Evolutionary conservation across 1,140 invertebrate genomes (phyloP).

Genomic region (Trachelipus rathkii): DNA sequence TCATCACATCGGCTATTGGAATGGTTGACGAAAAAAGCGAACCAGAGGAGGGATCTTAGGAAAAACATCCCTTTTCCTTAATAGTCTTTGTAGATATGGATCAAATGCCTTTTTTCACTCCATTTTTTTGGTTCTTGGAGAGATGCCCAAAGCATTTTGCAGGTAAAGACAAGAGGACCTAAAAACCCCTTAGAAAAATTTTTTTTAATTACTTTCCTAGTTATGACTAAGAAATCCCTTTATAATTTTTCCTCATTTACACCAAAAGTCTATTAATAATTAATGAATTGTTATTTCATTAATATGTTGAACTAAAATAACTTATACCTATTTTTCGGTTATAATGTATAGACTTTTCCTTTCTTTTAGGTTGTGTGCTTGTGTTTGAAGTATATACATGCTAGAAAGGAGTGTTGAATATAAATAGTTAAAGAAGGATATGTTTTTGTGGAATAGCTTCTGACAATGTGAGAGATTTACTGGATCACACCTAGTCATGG

Average conservation of each 20-base stretch:
- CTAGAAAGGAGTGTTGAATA: constrained; percentile 60
- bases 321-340: no score
- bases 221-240: no score
- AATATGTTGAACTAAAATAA: no score
- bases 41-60: constrained; percentile 73
- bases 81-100: constrained; percentile 61
- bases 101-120: constrained; percentile 95
- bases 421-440: constrained; percentile 49
- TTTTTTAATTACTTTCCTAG: no score
- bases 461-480: constrained; percentile 59
- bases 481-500: constrained; percentile 61
- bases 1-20: constrained; percentile 87
- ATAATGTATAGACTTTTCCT: no score
- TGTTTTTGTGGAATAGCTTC: constrained; percentile 57
- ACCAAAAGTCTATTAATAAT: no score
- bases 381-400: constrained; percentile 92
- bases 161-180: constrained; percentile 62
- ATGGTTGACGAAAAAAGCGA: constrained; percentile 70
- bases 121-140: constrained; percentile 94
- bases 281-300: no score
- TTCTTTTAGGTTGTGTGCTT: constrained; percentile 72
- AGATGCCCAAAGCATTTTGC: constrained; percentile 91
- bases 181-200: no score
- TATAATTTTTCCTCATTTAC: no score
- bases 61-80: constrained; percentile 73